These are phyloP conservation scores for Sebastes nivosus DNA, from an alignment of 2,797 vertebrate species.

Conservation along the genomic window DNA sequence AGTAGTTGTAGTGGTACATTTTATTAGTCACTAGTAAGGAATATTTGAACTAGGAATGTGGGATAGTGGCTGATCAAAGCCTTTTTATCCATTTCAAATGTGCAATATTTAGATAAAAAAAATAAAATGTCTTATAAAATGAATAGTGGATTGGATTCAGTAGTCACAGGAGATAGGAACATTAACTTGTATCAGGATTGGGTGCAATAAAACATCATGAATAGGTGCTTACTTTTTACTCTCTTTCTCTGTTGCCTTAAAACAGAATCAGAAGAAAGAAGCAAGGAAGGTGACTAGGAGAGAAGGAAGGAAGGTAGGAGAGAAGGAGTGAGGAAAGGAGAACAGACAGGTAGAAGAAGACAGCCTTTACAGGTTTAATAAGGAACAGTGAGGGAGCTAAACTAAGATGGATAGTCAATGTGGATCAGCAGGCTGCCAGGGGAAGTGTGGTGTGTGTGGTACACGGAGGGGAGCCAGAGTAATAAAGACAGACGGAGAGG, in stretches of 20 bases:
- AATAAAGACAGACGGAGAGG: conserved; percentile 47
- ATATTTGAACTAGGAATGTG: not conserved
- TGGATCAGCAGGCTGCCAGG: conserved; percentile 21
- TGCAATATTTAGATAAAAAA: not conserved
- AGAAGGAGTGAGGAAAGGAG: conserved; percentile 16
- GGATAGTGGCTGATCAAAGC: not conserved
- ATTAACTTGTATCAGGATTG: not conserved
- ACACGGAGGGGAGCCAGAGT: conserved; percentile 13
- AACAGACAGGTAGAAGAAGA: conserved; percentile 32
- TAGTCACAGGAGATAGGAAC: not conserved
- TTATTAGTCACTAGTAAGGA: not conserved
- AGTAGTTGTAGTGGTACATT: not conserved
- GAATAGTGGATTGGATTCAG: not conserved
- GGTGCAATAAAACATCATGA: not conserved
- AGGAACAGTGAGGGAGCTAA: conserved; percentile 41
- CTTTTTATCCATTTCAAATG: not conserved
- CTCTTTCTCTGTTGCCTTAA: not conserved
- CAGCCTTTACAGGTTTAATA: conserved; percentile 38
- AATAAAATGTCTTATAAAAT: not conserved
- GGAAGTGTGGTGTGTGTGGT: conserved; percentile 5
- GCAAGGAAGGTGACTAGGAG: not conserved
- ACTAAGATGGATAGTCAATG: conserved; percentile 41
- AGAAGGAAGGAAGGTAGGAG: not conserved
- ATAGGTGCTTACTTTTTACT: too few relatives aligned
- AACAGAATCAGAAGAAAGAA: not conserved